phyloP scores from a whole-genome alignment of 2,113 vertebrate species.

The Odontophorus gujanensis region DNA sequence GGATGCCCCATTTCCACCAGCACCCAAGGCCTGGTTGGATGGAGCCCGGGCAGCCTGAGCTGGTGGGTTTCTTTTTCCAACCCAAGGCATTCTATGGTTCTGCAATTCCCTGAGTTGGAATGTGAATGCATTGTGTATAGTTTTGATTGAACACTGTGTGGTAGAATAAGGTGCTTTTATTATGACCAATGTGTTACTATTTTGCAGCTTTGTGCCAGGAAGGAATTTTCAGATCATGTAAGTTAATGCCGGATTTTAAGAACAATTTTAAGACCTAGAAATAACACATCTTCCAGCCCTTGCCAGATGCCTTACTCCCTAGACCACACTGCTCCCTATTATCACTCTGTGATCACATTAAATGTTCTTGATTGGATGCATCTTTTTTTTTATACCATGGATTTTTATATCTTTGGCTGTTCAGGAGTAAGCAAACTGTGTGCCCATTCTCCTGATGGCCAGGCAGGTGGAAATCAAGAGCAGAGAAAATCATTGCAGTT shows the following conservation, averaged over 20 bases:
- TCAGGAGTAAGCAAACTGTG: background rate
- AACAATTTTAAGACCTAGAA: background rate
- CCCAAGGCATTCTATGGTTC: background rate
- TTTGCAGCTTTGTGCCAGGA: background rate
- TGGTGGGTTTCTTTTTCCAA: background rate
- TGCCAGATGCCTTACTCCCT: background rate
- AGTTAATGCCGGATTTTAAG: background rate
- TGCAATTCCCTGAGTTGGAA: background rate
- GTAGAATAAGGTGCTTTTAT: background rate
- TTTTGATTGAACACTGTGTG: background rate
- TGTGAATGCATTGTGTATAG: background rate
- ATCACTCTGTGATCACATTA: background rate
- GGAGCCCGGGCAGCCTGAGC: background rate
- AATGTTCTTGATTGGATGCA: background rate
- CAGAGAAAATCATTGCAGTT: background rate
- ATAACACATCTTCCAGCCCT: background rate
- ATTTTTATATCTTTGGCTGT: background rate
- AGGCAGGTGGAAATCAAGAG: fast-evolving
- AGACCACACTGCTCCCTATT: background rate
- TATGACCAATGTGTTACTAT: background rate
- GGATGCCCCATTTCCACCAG: background rate
- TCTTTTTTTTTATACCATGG: background rate
- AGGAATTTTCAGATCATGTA: background rate
- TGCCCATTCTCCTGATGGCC: background rate
- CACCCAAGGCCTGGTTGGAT: background rate